Evolutionary conservation across 2,888 invertebrate species (phyloP).

Genomic region (Drosophila maculinotata): DNA sequence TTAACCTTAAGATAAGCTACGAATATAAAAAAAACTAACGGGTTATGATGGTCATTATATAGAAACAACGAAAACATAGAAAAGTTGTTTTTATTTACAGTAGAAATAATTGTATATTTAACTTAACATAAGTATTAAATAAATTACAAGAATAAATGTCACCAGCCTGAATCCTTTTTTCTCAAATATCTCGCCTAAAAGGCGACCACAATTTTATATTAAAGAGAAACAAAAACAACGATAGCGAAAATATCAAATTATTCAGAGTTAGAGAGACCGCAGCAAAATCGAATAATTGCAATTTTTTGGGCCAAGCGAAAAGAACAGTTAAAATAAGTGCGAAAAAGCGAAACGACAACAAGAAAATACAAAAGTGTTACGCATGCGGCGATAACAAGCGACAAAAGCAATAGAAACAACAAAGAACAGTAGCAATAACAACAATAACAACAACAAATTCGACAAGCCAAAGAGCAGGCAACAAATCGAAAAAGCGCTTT

Average conservation of each 20-base stretch:
- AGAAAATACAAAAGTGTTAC: conserved; percentile 6
- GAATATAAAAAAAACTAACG: neutral
- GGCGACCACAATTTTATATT: conserved; percentile 53
- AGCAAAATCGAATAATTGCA: conserved; percentile 5
- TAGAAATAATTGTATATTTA: no score
- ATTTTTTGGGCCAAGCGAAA: conserved; percentile 14
- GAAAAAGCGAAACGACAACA: conserved; percentile 24
- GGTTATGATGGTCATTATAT: no score
- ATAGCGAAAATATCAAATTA: conserved; percentile 36
- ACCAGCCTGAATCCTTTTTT: no score
- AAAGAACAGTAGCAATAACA: conserved; percentile 43
- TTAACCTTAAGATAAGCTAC: neutral
- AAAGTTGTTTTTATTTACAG: no score
- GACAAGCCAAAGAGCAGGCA: conserved; percentile 27
- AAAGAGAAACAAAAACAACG: conserved; percentile 14
- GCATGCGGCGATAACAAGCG: conserved; percentile 13
- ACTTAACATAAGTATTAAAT: no score
- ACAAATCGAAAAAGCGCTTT: conserved; percentile 60
- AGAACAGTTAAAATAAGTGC: conserved; percentile 43
- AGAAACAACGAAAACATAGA: no score
- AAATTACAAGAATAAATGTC: no score
- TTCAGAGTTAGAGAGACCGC: conserved; percentile 28
- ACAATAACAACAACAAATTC: conserved; percentile 25
- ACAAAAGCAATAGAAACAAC: conserved; percentile 10
- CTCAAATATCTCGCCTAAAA: conserved; percentile 18